phyloP scores from a whole-genome alignment of 2,888 invertebrate species.

The Heliconius aoede region DNA sequence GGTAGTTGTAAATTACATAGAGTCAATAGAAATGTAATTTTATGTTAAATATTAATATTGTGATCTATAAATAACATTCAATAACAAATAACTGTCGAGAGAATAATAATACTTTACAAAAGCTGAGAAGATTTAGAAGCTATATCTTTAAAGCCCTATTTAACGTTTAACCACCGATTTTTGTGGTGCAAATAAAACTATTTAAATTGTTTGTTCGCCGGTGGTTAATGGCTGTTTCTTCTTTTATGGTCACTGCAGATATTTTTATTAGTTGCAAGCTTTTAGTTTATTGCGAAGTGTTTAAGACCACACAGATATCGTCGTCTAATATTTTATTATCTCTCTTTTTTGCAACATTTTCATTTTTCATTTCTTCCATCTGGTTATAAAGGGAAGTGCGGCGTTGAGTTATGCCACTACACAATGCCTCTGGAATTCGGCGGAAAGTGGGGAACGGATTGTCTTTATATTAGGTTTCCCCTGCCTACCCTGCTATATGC shows the following conservation, averaged over 20 bases:
- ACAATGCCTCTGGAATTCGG: no score
- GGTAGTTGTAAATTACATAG: no score
- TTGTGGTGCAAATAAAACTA: slow-evolving; percentile 35
- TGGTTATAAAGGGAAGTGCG: no score
- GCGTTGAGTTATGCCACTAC: no score
- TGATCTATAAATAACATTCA: slow-evolving; percentile 7
- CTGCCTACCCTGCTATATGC: no score
- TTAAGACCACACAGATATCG: neutral
- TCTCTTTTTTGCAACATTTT: neutral
- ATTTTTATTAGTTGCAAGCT: slow-evolving; percentile 22
- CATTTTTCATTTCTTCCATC: no score
- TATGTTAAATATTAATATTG: no score
- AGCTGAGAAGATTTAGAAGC: neutral
- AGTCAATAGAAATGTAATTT: no score
- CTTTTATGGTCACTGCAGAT: slow-evolving; percentile 31
- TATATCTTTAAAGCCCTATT: slow-evolving; percentile 20
- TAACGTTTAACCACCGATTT: slow-evolving; percentile 30
- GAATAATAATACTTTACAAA: slow-evolving; percentile 1
- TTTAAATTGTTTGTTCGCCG: slow-evolving; percentile 30
- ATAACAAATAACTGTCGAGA: slow-evolving; percentile 10
- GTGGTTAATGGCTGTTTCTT: slow-evolving; percentile 30
- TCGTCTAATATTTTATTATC: slow-evolving; percentile 5
- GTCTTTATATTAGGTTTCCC: no score
- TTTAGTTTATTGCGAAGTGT: slow-evolving; percentile 19
- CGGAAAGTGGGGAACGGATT: no score